phyloP scores from a whole-genome alignment of 2,888 invertebrate genomes.

The Bursaphelenchus okinawaensis region DNA sequence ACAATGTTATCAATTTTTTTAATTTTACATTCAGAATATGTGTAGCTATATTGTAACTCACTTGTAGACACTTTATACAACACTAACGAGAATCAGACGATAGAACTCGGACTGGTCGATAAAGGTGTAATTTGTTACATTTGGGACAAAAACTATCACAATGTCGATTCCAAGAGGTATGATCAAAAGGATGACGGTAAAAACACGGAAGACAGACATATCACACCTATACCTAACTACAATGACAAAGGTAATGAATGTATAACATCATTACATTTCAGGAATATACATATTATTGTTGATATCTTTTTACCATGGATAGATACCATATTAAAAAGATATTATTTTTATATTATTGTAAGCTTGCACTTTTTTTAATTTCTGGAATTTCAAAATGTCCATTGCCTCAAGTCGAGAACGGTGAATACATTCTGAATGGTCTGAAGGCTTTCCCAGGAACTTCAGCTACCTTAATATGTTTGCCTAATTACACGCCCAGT shows the following conservation, averaged over 20 bases:
- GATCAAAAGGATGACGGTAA: neutral
- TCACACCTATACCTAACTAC: neutral
- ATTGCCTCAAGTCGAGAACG: neutral
- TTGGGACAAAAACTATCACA: constrained; percentile 16
- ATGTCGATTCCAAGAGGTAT: neutral
- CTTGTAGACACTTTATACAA: constrained; percentile 15
- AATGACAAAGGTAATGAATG: neutral
- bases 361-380: neutral
- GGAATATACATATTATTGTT: no score
- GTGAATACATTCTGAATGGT: neutral
- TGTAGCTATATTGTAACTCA: no score
- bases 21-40: neutral
- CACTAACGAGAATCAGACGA: constrained; percentile 2
- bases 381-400: neutral
- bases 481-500: neutral
- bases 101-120: constrained; percentile 4
- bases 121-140: constrained; percentile 26
- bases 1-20: neutral
- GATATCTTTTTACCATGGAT: no score
- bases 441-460: neutral
- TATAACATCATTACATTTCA: no score
- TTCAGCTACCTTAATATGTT: neutral
- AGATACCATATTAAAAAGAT: no score
- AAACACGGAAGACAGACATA: no score
- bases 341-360: neutral